Conservation (phyloP, 2,888 invertebrate genomes). For the Poecilobothrus nobilitatus region DNA sequence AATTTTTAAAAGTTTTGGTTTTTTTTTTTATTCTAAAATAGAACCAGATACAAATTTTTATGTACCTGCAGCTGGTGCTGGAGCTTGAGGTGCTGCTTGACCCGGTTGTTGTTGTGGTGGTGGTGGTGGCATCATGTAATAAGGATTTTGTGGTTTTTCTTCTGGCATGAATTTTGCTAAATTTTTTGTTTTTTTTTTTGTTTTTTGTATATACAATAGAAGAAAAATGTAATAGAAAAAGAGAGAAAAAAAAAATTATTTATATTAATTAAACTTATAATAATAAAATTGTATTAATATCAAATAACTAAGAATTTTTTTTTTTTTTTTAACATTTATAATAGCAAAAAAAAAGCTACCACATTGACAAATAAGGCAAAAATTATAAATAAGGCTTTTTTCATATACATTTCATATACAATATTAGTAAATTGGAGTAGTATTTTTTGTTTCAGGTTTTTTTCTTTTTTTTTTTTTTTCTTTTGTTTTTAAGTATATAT, state of each 20-base stretch:
- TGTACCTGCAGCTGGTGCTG: constrained; percentile 37
- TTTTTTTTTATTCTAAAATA: neutral
- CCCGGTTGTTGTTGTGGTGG: constrained; percentile 45
- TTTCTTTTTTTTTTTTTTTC: neutral
- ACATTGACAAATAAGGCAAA: constrained; percentile 6
- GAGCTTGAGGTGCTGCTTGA: constrained; percentile 46
- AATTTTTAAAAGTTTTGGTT: neutral
- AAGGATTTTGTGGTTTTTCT: constrained; percentile 37
- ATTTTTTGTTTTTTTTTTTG: neutral
- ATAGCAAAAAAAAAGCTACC: neutral
- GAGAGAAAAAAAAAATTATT: neutral
- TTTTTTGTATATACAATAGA: neutral
- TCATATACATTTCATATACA: neutral
- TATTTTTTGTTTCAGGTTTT: too few relatives aligned
- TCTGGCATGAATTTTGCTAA: constrained; percentile 24
- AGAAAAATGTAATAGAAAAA: neutral
- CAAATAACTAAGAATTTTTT: neutral
- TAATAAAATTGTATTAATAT: neutral
- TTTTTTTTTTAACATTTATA: neutral
- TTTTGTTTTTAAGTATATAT: neutral
- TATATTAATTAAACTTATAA: neutral
- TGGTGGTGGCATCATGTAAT: constrained; percentile 40
- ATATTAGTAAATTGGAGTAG: neutral
- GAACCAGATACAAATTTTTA: neutral
- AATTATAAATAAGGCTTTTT: neutral